phyloP scores from a whole-genome alignment of 2,113 vertebrate genomes.

The Lampris incognitus region DNA sequence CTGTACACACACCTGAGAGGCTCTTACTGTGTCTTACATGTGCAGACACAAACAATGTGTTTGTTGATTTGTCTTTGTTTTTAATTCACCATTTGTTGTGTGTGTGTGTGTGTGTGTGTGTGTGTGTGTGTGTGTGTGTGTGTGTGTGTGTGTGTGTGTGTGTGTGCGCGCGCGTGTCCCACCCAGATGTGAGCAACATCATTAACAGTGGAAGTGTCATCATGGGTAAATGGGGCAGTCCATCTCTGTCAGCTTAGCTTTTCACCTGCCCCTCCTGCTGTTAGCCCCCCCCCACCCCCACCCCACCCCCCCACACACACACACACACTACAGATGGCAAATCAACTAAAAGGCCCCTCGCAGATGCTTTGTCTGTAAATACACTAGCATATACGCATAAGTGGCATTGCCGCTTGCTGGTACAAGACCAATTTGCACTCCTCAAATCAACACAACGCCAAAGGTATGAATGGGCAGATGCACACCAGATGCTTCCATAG shows the following conservation, averaged over 20 bases:
- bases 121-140: slow-evolving; percentile 42
- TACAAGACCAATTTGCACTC: too few species aligned
- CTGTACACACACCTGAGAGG: too few species aligned
- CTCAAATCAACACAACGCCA: too few species aligned
- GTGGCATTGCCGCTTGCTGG: too few species aligned
- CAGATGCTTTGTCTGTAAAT: too few species aligned
- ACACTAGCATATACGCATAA: too few species aligned
- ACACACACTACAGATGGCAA: not conserved
- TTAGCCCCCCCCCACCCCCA: not conserved
- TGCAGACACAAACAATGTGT: too few species aligned
- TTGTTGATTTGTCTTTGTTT: not conserved
- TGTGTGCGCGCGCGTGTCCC: slow-evolving; percentile 21
- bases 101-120: slow-evolving; percentile 49
- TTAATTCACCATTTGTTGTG: slow-evolving; percentile 55
- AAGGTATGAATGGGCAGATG: slow-evolving; percentile 28
- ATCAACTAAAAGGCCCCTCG: too few species aligned
- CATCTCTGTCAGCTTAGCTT: slow-evolving; percentile 78
- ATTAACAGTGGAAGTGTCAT: slow-evolving; percentile 64
- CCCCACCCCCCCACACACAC: not conserved
- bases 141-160: slow-evolving; percentile 18
- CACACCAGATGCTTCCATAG: not conserved
- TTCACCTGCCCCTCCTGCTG: slow-evolving; percentile 48
- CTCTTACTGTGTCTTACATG: too few species aligned
- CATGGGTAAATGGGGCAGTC: slow-evolving; percentile 66
- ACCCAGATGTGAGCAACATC: slow-evolving; percentile 60